Base-by-base conservation (phyloP, 2,113 vertebrate genomes). In the Pteronura brasiliensis region DNA sequence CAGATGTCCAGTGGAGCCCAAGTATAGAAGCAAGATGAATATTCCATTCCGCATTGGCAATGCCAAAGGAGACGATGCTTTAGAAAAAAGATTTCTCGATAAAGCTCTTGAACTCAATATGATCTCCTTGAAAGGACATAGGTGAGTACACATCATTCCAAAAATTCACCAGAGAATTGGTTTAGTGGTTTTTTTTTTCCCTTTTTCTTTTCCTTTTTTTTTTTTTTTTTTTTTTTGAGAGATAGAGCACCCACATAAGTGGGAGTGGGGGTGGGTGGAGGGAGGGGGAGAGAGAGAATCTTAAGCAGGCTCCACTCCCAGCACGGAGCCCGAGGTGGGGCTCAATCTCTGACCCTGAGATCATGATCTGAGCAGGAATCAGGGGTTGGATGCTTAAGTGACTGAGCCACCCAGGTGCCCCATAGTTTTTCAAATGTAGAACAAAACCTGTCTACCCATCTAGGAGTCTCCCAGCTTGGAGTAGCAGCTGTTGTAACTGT, bases 61-160 rank as follows among this genome's bases (percentile, higher is more conserved):
- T 63, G 97, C 97, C 82, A 99, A 99, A 36, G 99, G 99, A 3
- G 99, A 99, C 11, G 99, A 99, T 9, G 98, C 93, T 3, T 97
- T 99, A 95, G 99, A 99, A 87, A 99, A 99, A 96, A 88, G 98
- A 77, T 99, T 99, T 96, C 98, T 99, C 49, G 99, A 99, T 20
- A 99, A 99, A 81, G 99, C 99, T 47, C 98, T 99, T 44, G 99
- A 99, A 98, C 98, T 98, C 93, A 99, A 99, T 44, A 99, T 99
- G 99, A 98, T 99, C 80, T 99, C 99, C 39, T 98, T 99, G 96
- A 99, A 99, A 98, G 99, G 99, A 82, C 99, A 99, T 98, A 99
- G 99, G 99, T 99, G 96, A 93, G 98, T 90, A 6, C 11, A 34
- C 36, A 21, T 29, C 29, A 12, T 3, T 17, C 25, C 27, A 31